These are phyloP conservation scores for Palloptera scutellata DNA, from an alignment of 2,888 invertebrate genomes.

Conservation along the genomic window DNA sequence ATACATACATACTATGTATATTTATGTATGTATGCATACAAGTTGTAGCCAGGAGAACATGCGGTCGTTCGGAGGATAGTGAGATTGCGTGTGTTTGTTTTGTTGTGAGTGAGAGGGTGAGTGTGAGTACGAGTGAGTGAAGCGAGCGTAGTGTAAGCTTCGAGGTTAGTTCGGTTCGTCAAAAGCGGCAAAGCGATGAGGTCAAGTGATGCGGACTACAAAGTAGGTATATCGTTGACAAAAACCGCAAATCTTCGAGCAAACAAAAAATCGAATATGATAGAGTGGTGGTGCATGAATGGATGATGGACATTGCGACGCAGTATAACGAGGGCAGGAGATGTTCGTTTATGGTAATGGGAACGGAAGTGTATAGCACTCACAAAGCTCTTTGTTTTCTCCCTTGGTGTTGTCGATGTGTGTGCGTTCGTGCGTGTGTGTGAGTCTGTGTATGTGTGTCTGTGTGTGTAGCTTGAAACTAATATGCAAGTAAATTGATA, in stretches of 20 bases:
- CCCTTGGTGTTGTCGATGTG: constrained; percentile 2
- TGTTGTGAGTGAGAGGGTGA: constrained; percentile 1
- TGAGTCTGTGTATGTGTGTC: constrained; percentile 3
- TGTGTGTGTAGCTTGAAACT: constrained; percentile 43
- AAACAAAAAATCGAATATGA: too few relatives aligned
- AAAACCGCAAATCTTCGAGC: background rate
- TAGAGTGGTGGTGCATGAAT: too few relatives aligned
- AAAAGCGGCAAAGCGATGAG: constrained; percentile 12
- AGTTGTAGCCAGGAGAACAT: too few relatives aligned
- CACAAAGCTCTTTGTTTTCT: constrained; percentile 10
- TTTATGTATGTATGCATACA: too few relatives aligned
- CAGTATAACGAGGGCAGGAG: too few relatives aligned
- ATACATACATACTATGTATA: background rate
- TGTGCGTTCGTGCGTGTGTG: background rate
- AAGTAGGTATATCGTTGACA: background rate
- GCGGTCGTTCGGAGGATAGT: too few relatives aligned
- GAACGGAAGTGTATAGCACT: constrained; percentile 8
- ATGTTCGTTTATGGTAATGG: too few relatives aligned
- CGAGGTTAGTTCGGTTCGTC: constrained; percentile 21
- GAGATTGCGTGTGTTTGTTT: background rate
- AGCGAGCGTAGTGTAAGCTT: constrained; percentile 10
- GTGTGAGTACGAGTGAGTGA: background rate
- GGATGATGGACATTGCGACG: too few relatives aligned
- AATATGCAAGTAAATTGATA: constrained; percentile 61
- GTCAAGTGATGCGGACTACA: constrained; percentile 34